These are phyloP conservation scores for Lymantria monacha DNA, from an alignment of 2,888 invertebrate genomes.

Conservation along the genomic window DNA sequence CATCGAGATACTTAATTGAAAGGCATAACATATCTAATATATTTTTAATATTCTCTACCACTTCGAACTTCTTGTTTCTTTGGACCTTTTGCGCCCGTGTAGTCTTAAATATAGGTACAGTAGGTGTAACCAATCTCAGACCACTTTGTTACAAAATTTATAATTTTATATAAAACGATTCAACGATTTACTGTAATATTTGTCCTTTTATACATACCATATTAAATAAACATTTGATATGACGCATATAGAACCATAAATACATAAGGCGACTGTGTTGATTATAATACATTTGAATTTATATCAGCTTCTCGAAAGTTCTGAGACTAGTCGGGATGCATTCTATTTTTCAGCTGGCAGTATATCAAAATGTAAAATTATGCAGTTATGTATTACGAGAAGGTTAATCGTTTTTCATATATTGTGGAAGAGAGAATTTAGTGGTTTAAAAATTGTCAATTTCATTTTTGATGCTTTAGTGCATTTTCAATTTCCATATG, in stretches of 20 bases:
- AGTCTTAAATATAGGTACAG: too few species aligned
- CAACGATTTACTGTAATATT: not conserved
- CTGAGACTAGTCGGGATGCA: not conserved
- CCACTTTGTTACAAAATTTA: too few species aligned
- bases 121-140: too few species aligned
- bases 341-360: constrained; percentile 11
- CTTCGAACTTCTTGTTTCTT: too few species aligned
- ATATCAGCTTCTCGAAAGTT: not conserved
- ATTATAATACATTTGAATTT: not conserved
- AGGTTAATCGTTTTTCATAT: not conserved
- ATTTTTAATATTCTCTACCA: too few species aligned
- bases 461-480: not conserved
- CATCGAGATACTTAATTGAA: too few species aligned
- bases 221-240: not conserved
- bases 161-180: not conserved
- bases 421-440: not conserved
- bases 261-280: not conserved
- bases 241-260: not conserved
- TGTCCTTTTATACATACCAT: not conserved
- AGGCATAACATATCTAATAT: too few species aligned
- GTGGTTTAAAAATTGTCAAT: not conserved
- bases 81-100: too few species aligned
- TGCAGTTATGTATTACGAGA: not conserved
- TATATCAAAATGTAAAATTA: constrained; percentile 6
- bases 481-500: too few species aligned